Percentiles rank a stretch among this genome's conserved stretches.
Evolutionary conservation across 2,888 invertebrate genomes (phyloP).

Genomic region (Polyommatus iphigenia): DNA sequence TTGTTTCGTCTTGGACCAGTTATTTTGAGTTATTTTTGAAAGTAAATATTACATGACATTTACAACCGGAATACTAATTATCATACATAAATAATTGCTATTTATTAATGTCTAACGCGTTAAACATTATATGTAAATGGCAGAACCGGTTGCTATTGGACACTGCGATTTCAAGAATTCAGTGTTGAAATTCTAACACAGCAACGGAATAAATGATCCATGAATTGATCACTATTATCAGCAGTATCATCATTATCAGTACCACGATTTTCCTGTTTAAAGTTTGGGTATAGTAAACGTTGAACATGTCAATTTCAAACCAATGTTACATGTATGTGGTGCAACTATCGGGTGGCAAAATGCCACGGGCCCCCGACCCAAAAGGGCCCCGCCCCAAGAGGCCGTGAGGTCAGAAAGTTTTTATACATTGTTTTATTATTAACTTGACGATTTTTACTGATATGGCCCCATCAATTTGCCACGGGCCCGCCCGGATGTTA

Average conservation of each 20-base stretch:
- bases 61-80: conserved; percentile 13
- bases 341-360: no score
- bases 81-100: conserved; percentile 20
- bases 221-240: background rate
- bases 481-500: no score
- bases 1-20: background rate
- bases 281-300: background rate
- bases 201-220: conserved; percentile 17
- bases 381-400: no score
- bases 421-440: no score
- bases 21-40: background rate
- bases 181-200: background rate
- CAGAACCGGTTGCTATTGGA: background rate
- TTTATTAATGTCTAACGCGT: background rate
- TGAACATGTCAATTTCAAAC: background rate
- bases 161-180: conserved; percentile 3
- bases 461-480: background rate
- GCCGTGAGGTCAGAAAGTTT: no score
- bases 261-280: background rate
- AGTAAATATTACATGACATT: conserved; percentile 26
- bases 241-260: background rate
- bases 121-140: conserved; percentile 12
- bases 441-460: background rate
- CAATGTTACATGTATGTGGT: background rate
- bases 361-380: no score